Conservation (phyloP, 2,888 invertebrate species). For the Tachina grossa region DNA sequence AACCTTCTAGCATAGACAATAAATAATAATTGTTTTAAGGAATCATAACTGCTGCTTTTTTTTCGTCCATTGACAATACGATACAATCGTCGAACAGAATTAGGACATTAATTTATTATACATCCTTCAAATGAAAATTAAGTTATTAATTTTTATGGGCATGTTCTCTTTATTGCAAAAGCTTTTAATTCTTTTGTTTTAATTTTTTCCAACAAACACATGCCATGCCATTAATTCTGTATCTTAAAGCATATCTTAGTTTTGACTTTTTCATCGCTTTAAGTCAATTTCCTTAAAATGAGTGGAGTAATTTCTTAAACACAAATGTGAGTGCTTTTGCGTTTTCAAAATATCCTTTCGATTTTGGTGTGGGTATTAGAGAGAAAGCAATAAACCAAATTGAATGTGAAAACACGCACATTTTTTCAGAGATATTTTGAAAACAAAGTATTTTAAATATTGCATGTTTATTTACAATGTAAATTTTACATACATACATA, state of each 20-base stretch:
- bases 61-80: too few relatives aligned
- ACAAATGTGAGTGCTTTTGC: not conserved
- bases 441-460: not conserved
- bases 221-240: not conserved
- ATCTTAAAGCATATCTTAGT: slow-evolving; percentile 45
- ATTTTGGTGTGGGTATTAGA: not conserved
- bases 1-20: too few relatives aligned
- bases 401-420: slow-evolving; percentile 13
- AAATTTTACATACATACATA: not conserved
- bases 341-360: slow-evolving; percentile 38
- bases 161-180: slow-evolving; percentile 19
- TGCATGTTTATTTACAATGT: not conserved
- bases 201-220: not conserved
- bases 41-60: too few relatives aligned
- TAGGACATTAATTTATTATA: too few relatives aligned
- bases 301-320: slow-evolving; percentile 13
- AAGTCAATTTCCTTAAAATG: not conserved
- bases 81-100: too few relatives aligned
- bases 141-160: not conserved
- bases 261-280: slow-evolving; percentile 4
- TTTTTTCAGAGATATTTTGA: not conserved
- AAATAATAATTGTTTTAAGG: too few relatives aligned
- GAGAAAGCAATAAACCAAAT: slow-evolving; percentile 14
- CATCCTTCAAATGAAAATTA: too few relatives aligned
- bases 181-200: not conserved